These are phyloP conservation scores for Sphaerophoria rueppellii DNA, from an alignment of 2,888 invertebrate species.

Conservation along the genomic window DNA sequence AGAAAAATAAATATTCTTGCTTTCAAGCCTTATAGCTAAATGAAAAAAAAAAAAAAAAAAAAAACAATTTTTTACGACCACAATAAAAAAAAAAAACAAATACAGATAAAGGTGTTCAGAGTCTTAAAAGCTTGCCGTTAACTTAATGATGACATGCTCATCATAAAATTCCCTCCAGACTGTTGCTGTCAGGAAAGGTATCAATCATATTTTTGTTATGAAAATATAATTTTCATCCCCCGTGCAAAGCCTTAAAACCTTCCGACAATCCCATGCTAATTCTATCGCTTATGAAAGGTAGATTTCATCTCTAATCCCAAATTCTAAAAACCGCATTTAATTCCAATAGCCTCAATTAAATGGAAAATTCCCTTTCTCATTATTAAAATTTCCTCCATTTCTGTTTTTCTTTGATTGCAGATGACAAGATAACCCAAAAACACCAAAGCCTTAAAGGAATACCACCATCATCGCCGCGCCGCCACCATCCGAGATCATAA, in stretches of 20 bases:
- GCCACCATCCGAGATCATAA: slow-evolving; percentile 32
- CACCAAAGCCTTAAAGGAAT: slow-evolving; percentile 41
- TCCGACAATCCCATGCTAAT: too few relatives aligned
- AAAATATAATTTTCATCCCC: neutral
- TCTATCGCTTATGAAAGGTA: too few relatives aligned
- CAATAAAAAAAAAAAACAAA: neutral
- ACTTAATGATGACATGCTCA: neutral
- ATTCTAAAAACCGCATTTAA: slow-evolving; percentile 59
- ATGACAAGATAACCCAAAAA: slow-evolving; percentile 65
- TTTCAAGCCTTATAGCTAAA: too few relatives aligned
- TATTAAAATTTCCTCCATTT: slow-evolving; percentile 17
- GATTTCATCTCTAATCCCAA: neutral
- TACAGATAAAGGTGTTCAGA: neutral
- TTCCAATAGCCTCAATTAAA: slow-evolving; percentile 65
- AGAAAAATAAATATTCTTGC: too few relatives aligned
- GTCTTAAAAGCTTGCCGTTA: neutral
- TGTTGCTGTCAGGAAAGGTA: neutral
- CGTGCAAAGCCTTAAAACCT: neutral
- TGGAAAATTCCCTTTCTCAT: slow-evolving; percentile 49
- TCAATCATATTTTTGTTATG: neutral
- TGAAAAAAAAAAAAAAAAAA: too few relatives aligned
- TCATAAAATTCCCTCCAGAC: neutral
- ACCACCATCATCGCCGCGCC: slow-evolving; percentile 32
- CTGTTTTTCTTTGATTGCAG: slow-evolving; percentile 59
- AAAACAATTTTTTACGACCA: neutral